Conservation (phyloP, 2,113 vertebrate genomes). For the Tetraodon nigroviridis region DNA sequence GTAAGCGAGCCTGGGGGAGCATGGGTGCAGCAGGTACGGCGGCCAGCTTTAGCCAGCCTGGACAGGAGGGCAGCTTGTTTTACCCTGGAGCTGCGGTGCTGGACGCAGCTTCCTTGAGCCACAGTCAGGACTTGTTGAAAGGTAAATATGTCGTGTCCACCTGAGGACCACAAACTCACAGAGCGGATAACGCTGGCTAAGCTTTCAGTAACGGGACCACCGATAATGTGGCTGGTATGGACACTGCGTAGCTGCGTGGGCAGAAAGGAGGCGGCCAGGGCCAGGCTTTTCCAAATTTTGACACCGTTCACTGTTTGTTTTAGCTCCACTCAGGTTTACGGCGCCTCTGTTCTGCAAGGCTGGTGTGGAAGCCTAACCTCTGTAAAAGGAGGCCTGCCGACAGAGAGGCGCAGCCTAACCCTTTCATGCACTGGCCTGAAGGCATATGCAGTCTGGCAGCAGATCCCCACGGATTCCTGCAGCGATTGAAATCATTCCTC, state of each 20-base stretch:
- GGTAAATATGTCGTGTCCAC: constrained; percentile 81
- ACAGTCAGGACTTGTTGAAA: constrained; percentile 78
- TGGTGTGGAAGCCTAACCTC: constrained; percentile 46
- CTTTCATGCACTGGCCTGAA: constrained; percentile 61
- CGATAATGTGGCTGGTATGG: constrained; percentile 52
- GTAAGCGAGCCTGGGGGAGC: constrained; percentile 79
- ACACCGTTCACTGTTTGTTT: constrained; percentile 37
- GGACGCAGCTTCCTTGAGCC: constrained; percentile 71
- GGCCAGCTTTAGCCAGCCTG: constrained; percentile 68
- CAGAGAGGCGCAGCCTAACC: constrained; percentile 51
- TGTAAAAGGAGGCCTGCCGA: constrained; percentile 44
- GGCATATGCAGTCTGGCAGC: constrained; percentile 68
- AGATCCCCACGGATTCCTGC: constrained; percentile 69
- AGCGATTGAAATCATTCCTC: constrained; percentile 68
- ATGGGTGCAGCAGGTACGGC: constrained; percentile 63
- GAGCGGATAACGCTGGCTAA: constrained; percentile 56
- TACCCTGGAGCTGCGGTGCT: constrained; percentile 71
- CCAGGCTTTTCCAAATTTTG: constrained; percentile 39
- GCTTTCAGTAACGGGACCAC: constrained; percentile 49
- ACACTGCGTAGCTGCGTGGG: constrained; percentile 44
- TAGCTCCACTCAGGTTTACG: constrained; percentile 59
- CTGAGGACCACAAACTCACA: constrained; percentile 64
- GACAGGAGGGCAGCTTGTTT: constrained; percentile 75
- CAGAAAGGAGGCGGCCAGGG: constrained; percentile 28
- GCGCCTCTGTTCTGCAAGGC: constrained; percentile 47